Evolutionary conservation across 2,888 invertebrate genomes (phyloP).

Genomic region (Pseudoips prasinana): DNA sequence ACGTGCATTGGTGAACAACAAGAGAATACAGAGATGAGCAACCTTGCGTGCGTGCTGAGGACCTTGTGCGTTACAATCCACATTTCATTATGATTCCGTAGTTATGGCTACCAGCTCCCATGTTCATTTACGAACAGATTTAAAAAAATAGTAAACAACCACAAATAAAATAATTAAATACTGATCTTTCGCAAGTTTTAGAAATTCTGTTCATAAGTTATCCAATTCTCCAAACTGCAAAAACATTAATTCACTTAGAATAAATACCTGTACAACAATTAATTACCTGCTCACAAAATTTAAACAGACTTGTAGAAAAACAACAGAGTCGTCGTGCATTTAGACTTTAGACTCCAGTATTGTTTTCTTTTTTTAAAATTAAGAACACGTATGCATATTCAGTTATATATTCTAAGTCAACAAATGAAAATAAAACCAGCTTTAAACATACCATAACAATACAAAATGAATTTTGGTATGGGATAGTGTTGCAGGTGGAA

Average conservation of each 20-base stretch:
- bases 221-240: constrained; percentile 36
- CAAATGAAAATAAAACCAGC: too few species aligned
- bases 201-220: constrained; percentile 53
- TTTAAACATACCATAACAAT: too few species aligned
- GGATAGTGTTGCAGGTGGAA: constrained; percentile 39
- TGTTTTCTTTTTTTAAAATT: too few species aligned
- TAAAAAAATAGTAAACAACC: constrained; percentile 28
- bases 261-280: too few species aligned
- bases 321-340: too few species aligned
- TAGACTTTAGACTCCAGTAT: too few species aligned
- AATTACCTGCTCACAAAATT: too few species aligned
- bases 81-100: constrained; percentile 42
- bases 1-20: constrained; percentile 30
- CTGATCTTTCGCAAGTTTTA: constrained; percentile 10
- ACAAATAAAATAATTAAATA: constrained; percentile 39
- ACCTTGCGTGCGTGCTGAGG: constrained; percentile 49
- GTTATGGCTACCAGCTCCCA: constrained; percentile 56
- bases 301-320: too few species aligned
- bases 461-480: constrained; percentile 2
- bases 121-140: constrained; percentile 51
- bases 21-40: constrained; percentile 27
- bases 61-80: constrained; percentile 52
- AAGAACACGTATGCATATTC: too few species aligned
- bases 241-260: too few species aligned
- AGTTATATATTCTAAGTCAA: too few species aligned